Evolutionary conservation across 2,113 vertebrate genomes (phyloP), one percentile per base, ranked within the genome.

Genomic region (Catharus fuscescens): DNA sequence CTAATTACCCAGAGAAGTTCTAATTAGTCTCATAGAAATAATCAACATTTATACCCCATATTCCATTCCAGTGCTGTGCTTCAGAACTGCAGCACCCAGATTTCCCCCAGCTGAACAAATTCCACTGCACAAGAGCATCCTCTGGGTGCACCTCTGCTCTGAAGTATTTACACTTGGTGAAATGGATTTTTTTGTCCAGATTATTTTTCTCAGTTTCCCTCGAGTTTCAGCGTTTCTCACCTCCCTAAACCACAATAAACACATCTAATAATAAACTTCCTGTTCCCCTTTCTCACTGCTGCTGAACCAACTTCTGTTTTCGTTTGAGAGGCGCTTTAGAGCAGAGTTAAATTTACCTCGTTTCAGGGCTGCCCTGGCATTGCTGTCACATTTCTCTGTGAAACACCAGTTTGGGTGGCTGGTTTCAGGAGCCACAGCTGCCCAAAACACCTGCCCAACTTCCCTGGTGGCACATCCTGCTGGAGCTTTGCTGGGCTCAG

Each of bases 21-120:
- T 90, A 96, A 97, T 86, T 95, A 90, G 69, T 56, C 86, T 94
- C 80, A 36, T 70, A 83, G 88, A 91, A 92, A 86, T 82, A 88
- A 90, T 71, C 78, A 82, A 3, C 92, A 42, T 44, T 65, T 76
- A 31, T 32, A 60, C 81, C 23, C 5, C 5, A 23, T 66, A 18
- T 90, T 91, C 81, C 65, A 17, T 42, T 50, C 85, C 28, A 15
- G 53, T 9, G 25, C 24, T 3, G 67, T 26, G 26, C 50, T 54
- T 73, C 14, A 28, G 66, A 56, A 38, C 54, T n/a, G 25, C 73
- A 53, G 92, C 66, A 76, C 18, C 84, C 74, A 45, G 53, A 29
- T 53, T 5, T 25, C 24, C 36, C 59, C 85, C 90, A 72, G 28
- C 47, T 4, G 9, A 80, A 52, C 56, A n/a, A 57, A 77, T 70